A percentile compares a stretch with the other conserved stretches of the same genome.
These are phyloP conservation scores for Mesocentrotus franciscanus DNA, from an alignment of 53 echinoderm and acorn worm genomes.

Conservation along the genomic window DNA sequence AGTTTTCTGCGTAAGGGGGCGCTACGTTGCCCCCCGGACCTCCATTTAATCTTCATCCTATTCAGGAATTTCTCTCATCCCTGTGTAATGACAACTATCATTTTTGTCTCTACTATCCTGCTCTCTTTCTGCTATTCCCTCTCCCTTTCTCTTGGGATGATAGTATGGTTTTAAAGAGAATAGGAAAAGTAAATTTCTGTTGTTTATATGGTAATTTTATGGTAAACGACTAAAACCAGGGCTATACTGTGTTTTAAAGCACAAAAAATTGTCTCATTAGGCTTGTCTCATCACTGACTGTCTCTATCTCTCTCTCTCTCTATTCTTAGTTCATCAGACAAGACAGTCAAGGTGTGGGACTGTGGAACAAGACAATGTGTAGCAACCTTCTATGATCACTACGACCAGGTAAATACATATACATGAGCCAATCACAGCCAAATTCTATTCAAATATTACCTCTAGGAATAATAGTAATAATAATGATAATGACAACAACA, in stretches of 20 bases:
- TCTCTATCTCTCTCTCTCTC: not conserved
- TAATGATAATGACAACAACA: no score
- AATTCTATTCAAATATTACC: not conserved
- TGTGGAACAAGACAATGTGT: conserved; percentile 90
- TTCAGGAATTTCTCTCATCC: no score
- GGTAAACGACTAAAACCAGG: not conserved
- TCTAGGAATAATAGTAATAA: no score
- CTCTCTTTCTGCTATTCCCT: no score
- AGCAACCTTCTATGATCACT: conserved; percentile 96
- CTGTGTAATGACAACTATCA: no score
- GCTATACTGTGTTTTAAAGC: not conserved
- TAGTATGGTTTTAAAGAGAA: not conserved
- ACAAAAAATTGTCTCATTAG: not conserved
- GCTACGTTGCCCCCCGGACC: no score
- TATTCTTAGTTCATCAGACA: conserved; percentile 87
- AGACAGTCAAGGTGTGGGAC: conserved; percentile 98
- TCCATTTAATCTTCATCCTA: no score
- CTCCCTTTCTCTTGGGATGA: not conserved
- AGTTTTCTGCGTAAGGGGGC: no score
- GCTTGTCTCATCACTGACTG: not conserved
- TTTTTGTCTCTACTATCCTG: no score
- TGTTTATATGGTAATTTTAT: no score
- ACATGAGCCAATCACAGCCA: not conserved
- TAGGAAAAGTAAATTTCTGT: not conserved
- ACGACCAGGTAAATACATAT: conserved; percentile 96